Conservation (phyloP, 2,797 vertebrate species). For the Syngnathus acus region DNA sequence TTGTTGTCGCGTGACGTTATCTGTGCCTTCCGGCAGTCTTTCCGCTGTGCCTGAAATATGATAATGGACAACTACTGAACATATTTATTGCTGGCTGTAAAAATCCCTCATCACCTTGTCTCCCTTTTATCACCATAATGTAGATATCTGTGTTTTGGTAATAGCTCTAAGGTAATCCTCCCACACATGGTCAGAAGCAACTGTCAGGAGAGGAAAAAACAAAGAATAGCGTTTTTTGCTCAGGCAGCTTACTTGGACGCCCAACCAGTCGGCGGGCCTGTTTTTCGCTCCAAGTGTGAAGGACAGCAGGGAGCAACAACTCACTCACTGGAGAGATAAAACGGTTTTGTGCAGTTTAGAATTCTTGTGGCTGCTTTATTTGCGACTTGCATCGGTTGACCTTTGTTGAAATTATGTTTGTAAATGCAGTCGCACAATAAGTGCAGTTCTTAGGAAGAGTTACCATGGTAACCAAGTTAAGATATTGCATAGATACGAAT, state of each 20-base stretch:
- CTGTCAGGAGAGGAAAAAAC: background rate
- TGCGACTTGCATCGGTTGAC: background rate
- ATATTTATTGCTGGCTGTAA: conserved; percentile 24
- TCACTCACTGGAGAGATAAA: background rate
- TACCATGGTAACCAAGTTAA: background rate
- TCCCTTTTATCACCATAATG: conserved; percentile 16
- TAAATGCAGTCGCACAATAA: background rate
- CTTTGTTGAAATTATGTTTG: background rate
- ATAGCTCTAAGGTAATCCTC: conserved; percentile 18
- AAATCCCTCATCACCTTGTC: conserved; percentile 15
- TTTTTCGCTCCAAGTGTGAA: background rate
- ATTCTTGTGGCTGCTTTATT: background rate
- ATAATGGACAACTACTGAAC: conserved; percentile 11
- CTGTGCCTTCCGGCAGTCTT: background rate
- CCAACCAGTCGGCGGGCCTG: background rate
- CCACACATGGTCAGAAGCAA: conserved; percentile 12
- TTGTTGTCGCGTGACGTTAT: background rate
- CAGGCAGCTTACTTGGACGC: conserved; percentile 1
- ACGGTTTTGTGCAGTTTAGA: background rate
- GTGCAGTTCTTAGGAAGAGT: background rate
- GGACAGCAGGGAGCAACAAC: background rate
- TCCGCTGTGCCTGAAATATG: background rate
- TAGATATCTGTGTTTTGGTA: conserved; percentile 20
- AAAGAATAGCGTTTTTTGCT: conserved; percentile 7
- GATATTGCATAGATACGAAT: too few relatives aligned